A percentile compares a stretch with the other conserved stretches of the same genome.
Evolutionary conservation across 2,888 invertebrate genomes (phyloP).

Genomic region (Petrophora chlorosata): DNA sequence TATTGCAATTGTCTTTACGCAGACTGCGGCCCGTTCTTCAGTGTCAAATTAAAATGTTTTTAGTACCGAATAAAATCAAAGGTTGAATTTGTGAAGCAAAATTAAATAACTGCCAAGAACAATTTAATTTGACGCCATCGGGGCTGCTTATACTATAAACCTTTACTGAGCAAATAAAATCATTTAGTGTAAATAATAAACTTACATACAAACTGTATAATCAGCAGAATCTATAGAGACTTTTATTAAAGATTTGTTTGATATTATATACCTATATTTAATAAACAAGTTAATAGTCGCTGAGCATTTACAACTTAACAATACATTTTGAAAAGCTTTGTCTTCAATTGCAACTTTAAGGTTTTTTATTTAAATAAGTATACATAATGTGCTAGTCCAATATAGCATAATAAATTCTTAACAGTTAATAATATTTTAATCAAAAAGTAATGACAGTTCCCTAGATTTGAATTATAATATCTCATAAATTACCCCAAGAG

Average conservation of each 20-base stretch:
- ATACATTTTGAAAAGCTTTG: slow-evolving; percentile 52
- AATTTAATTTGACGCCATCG: neutral
- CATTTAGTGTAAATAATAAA: slow-evolving; percentile 27
- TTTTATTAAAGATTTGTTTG: slow-evolving; percentile 43
- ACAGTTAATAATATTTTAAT: neutral
- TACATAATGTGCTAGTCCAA: neutral
- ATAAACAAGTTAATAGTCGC: slow-evolving; percentile 46
- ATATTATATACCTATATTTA: slow-evolving; percentile 39
- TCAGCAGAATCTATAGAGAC: slow-evolving; percentile 43
- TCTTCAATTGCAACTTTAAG: slow-evolving; percentile 55
- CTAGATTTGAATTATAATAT: slow-evolving; percentile 3
- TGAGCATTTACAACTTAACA: slow-evolving; percentile 45
- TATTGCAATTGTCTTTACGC: slow-evolving; percentile 50
- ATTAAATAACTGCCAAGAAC: neutral
- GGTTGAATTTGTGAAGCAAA: neutral
- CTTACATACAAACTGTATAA: slow-evolving; percentile 28
- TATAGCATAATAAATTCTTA: neutral
- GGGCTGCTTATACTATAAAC: slow-evolving; percentile 1
- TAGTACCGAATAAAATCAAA: neutral
- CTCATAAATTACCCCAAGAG: neutral
- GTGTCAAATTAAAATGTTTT: slow-evolving; percentile 3
- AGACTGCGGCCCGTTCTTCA: slow-evolving; percentile 11
- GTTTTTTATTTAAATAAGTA: neutral
- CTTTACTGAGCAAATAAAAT: neutral
- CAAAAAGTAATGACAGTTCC: slow-evolving; percentile 8